Evolutionary conservation across 1,140 invertebrate genomes (phyloP), one percentile per base, ranked within the genome.

Genomic region (Drosophila erecta): DNA sequence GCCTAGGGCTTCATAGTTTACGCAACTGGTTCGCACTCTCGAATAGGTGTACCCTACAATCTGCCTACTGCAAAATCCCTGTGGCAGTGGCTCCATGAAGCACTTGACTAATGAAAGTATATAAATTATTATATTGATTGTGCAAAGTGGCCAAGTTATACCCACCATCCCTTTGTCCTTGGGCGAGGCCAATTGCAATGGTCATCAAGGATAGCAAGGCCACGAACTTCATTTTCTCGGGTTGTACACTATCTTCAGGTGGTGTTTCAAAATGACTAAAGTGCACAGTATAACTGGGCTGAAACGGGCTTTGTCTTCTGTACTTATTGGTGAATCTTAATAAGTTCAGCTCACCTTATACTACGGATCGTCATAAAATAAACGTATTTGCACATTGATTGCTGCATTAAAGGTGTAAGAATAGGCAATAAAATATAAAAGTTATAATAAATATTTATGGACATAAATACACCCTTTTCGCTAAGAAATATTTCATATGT

Each of bases 381-480:
- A 33, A 20, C 4, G 2, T 12, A 62, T 62, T 62, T 41, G 53
- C 59, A 59, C 37, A 14, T 41, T 24, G 6, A 62, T 30, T 33
- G 27, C 14, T 30, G 8, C 30, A 30, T 10, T 30, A 0, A 30
- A 30, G 30, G 30, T 30, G 30, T 10, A 3, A 30, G 8, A 30
- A 30, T 8, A 2, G 30, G 7, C 30, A 30, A 30, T 30, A 3
- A 30, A 30, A 30, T 10, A 30, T 30, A 8, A 10, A 30, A 30
- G 7, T 8, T 30, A 3, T 24, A 24, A 10, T 30, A 30, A 30
- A 30, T 30, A 30, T 30, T 30, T 2, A 30, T 30, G 8, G 10
- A 30, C 2, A 10, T 24, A 30, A 10, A 30, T 30, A 30, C 30
- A 30, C 2, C 2, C 3, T 10, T 10, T 30, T 30, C 6, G 27